A percentile compares a stretch with the other conserved stretches of the same genome.
These are phyloP conservation scores for Clinocottus analis DNA, from an alignment of 2,113 vertebrate species.

Conservation along the genomic window DNA sequence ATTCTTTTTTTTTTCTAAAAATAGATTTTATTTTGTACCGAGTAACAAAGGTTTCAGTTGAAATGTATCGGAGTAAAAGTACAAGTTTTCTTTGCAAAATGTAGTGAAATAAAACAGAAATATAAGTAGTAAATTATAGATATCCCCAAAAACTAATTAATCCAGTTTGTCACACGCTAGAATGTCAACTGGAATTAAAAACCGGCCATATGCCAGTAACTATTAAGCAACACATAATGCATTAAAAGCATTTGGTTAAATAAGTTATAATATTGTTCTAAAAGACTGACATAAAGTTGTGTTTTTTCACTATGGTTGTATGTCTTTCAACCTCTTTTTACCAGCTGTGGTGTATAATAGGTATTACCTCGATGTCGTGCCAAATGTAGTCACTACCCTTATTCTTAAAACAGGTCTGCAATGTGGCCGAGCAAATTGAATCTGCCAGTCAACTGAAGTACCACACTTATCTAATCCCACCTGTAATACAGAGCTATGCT, in stretches of 20 bases:
- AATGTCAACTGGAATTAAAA: conserved; percentile 28
- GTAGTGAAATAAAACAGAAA: too few species aligned
- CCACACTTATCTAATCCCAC: conserved; percentile 76
- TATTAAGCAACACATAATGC: conserved; percentile 23
- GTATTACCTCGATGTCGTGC: conserved; percentile 42
- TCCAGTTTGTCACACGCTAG: conserved; percentile 31
- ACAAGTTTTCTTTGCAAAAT: too few species aligned
- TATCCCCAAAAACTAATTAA: too few species aligned
- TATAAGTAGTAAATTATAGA: too few species aligned
- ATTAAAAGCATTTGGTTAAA: conserved; percentile 31
- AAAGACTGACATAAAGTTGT: conserved; percentile 7
- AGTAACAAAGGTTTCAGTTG: too few species aligned
- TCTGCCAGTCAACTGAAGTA: conserved; percentile 78
- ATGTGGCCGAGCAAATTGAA: conserved; percentile 74
- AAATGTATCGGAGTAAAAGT: too few species aligned
- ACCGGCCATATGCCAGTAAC: conserved; percentile 1
- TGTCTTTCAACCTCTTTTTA: conserved; percentile 29
- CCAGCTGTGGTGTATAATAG: conserved; percentile 31
- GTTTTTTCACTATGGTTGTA: conserved; percentile 18
- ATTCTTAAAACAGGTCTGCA: conserved; percentile 56
- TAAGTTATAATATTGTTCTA: conserved; percentile 22
- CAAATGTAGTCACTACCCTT: conserved; percentile 53
- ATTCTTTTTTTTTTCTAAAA: too few species aligned
- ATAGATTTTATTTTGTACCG: too few species aligned
- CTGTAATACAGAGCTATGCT: conserved; percentile 71